Evolutionary conservation across 1,140 invertebrate species (phyloP).

Genomic region (Drosophila nasuta): DNA sequence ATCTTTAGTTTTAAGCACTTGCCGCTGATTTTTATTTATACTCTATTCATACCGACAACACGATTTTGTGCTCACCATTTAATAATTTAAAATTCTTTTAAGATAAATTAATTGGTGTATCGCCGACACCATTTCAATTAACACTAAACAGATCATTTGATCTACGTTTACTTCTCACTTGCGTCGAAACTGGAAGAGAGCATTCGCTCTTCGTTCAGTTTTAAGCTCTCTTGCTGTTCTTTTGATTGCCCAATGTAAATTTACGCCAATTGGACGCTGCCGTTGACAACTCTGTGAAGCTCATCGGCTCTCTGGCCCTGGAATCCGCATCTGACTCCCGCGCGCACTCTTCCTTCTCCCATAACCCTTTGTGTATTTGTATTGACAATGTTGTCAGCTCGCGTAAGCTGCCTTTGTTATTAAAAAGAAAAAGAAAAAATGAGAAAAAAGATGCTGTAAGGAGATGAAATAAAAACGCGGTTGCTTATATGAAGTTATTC

Average conservation of each 20-base stretch:
- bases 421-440: background rate
- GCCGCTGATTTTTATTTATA: conserved; percentile 44
- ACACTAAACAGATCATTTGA: background rate
- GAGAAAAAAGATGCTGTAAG: conserved; percentile 46
- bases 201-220: conserved; percentile 31
- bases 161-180: background rate
- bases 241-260: conserved; percentile 72
- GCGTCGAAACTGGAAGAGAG: background rate
- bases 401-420: conserved; percentile 78
- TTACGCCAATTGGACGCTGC: conserved; percentile 73
- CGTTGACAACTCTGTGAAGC: conserved; percentile 56
- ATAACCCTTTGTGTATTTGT: conserved; percentile 36
- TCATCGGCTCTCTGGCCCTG: conserved; percentile 9
- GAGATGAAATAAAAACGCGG: conserved; percentile 73
- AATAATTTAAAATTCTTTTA: background rate
- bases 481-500: conserved; percentile 71
- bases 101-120: background rate
- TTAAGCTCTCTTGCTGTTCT: conserved; percentile 26
- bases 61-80: background rate
- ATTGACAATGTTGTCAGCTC: conserved; percentile 78
- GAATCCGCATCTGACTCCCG: background rate
- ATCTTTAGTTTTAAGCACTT: conserved; percentile 63
- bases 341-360: conserved; percentile 1
- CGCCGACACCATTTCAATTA: background rate
- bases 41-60: background rate